Conservation (phyloP, 23 tunicate species). For the Aplidium turbinatum region DNA sequence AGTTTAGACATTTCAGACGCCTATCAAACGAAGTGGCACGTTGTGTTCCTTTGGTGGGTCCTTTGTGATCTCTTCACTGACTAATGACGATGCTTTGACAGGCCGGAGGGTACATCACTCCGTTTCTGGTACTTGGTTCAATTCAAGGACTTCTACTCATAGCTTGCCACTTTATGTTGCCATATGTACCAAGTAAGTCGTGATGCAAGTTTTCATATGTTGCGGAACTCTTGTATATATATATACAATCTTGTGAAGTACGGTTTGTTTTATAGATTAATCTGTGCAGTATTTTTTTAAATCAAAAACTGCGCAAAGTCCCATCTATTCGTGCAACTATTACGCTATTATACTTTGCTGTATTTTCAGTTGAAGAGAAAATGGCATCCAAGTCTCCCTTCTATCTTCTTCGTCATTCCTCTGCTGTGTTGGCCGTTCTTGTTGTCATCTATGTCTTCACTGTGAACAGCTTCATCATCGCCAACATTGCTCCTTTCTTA, state of each 20-base stretch:
- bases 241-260: too few species aligned
- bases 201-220: too few species aligned
- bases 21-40: too few species aligned
- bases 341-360: not conserved
- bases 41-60: too few species aligned
- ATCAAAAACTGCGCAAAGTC: too few species aligned
- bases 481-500: conserved; percentile 52
- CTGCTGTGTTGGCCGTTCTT: conserved; percentile 44
- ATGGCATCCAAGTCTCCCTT: conserved; percentile 59
- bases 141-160: conserved; percentile 43
- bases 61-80: too few species aligned
- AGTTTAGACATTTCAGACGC: too few species aligned
- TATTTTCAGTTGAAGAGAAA: conserved; percentile 68
- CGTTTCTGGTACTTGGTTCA: conserved; percentile 81
- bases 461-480: conserved; percentile 52
- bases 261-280: too few species aligned
- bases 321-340: not conserved
- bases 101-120: conserved; percentile 79
- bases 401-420: conserved; percentile 39
- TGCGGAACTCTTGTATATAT: too few species aligned
- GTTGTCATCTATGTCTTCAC: conserved; percentile 59
- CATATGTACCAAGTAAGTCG: conserved; percentile 65
- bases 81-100: too few species aligned
- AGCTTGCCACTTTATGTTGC: conserved; percentile 44
- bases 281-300: too few species aligned